Evolutionary conservation across 2,888 invertebrate genomes (phyloP), one percentile per base, ranked within the genome.

Genomic region (Apomyelois bistriatella): DNA sequence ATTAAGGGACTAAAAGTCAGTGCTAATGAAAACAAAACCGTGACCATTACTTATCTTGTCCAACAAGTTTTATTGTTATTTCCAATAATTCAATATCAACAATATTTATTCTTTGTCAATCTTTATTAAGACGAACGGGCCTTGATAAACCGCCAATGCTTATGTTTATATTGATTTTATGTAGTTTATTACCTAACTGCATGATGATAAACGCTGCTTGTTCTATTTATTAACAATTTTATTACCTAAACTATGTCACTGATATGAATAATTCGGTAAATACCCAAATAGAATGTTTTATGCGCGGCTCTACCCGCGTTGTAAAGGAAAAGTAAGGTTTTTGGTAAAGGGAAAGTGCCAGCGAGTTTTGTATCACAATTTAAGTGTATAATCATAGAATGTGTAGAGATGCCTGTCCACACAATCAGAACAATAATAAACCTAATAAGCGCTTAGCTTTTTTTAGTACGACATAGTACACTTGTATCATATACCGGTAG

Each of bases 101-200:
- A 32, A 42, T 22, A 13, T 43, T 43, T 13, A 30, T 43, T 30
- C 30, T 30, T 43, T 43, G 43, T 43, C 43, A 43, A 30, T 43
- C 30, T 43, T 43, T 43, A 43, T 43, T 30, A 30, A 43, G 28
- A 30, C 43, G 41, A n/a, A 16, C 40, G 16, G 9, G 17, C n/a
- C 12, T 30, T 30, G 43, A 30, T 43, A 43, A 28, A 43, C 28
- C 30, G 30, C 22, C 22, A 13, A 40, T 30, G 43, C 28, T 30
- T 7, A 9, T 41, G 13, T 43, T 30, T 9, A 43, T 13, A 30
- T 30, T 5, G 9, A 12, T 4, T 43, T 43, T 28, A 43, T 30
- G 28, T 17, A 9, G 8, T 16, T 41, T 41, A 22, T 5, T 22
- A 5, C 22, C 22, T 41, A 42, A 28, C 30, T 30, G 12, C 22